These are phyloP conservation scores for Coreius guichenoti DNA, from an alignment of 2,797 vertebrate species.

Conservation along the genomic window DNA sequence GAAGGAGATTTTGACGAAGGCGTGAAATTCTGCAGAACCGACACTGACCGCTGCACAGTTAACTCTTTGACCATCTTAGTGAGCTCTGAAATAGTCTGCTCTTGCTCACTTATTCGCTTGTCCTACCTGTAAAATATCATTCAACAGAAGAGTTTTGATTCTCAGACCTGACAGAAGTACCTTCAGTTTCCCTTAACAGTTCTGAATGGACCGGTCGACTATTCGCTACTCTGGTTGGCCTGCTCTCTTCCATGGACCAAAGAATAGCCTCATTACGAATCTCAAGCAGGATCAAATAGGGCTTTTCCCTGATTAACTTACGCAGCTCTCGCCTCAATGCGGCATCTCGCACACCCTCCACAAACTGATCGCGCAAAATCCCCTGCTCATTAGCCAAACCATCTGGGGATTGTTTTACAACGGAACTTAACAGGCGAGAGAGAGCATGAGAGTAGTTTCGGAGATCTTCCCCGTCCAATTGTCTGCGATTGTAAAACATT, in stretches of 20 bases:
- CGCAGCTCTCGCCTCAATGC: conserved; percentile 20
- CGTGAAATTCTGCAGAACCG: neutral
- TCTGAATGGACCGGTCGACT: no score
- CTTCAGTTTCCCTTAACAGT: no score
- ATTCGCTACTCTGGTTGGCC: no score
- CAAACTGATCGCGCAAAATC: conserved; percentile 37
- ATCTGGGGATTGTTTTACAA: neutral
- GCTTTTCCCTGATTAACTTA: conserved; percentile 28
- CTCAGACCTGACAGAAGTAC: no score
- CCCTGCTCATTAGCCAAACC: neutral
- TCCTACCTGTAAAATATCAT: no score
- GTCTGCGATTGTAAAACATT: conserved; percentile 35
- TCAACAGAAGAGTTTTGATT: no score
- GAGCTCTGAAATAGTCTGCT: no score
- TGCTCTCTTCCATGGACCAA: conserved; percentile 29
- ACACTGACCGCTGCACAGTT: neutral
- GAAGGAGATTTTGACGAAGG: no score
- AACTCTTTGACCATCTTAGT: conserved; percentile 28
- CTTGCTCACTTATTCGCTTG: no score
- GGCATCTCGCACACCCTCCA: conserved; percentile 8
- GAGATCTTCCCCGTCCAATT: conserved; percentile 42
- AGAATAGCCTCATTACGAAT: conserved; percentile 33
- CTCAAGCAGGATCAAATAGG: conserved; percentile 1
- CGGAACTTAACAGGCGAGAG: neutral
- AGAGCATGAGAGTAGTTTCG: conserved; percentile 38